phyloP scores from a whole-genome alignment of 2,888 invertebrate species.

The Agriopis marginaria region DNA sequence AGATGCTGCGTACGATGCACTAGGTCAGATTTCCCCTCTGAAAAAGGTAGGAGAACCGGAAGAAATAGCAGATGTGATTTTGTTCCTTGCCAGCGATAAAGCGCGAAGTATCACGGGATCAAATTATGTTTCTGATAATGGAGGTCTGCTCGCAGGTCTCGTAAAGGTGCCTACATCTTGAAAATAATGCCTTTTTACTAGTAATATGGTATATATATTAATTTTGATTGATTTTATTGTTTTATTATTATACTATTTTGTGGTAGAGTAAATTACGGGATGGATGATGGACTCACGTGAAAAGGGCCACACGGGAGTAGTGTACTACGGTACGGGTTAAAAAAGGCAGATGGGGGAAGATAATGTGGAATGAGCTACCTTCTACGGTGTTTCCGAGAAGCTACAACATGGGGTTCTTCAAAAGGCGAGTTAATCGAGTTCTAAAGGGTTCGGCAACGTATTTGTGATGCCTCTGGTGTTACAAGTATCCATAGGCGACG shows the following conservation, averaged over 20 bases:
- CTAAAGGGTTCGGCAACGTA: too few relatives aligned
- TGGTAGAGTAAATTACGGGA: too few relatives aligned
- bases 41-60: conserved; percentile 41
- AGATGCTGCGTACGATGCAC: background rate
- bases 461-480: too few relatives aligned
- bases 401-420: too few relatives aligned
- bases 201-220: background rate
- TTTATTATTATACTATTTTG: background rate
- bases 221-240: background rate
- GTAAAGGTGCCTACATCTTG: background rate
- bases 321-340: background rate
- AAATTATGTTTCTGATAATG: conserved; percentile 19
- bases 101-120: conserved; percentile 53
- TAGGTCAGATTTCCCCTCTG: background rate
- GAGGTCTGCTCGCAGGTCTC: background rate
- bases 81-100: conserved; percentile 52
- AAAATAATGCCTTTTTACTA: background rate
- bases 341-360: too few relatives aligned
- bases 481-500: too few relatives aligned
- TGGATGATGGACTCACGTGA: too few relatives aligned
- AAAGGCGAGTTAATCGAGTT: too few relatives aligned
- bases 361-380: too few relatives aligned
- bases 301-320: background rate
- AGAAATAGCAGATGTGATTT: conserved; percentile 53
- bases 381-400: too few relatives aligned